Percentiles rank a stretch among this genome's conserved stretches.
Conservation (phyloP, 2,113 vertebrate genomes). For the Psilopogon haemacephalus region DNA sequence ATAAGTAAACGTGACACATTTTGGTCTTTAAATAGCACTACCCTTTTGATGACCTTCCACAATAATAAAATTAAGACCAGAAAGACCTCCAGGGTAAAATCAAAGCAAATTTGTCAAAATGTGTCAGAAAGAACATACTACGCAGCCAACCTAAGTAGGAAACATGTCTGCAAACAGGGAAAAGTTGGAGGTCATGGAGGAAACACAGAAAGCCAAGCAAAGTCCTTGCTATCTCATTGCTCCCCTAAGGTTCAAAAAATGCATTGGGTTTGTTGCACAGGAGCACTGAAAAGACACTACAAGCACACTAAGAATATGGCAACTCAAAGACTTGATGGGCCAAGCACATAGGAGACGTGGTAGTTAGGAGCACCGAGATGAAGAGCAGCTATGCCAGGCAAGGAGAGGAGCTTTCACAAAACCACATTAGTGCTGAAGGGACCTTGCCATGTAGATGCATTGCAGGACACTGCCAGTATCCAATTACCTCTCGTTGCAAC, state of each 20-base stretch:
- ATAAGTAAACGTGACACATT: constrained; percentile 48
- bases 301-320: accelerated
- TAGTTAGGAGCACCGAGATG: not conserved
- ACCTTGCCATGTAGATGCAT: not conserved
- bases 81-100: constrained; percentile 53
- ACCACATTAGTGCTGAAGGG: constrained; percentile 1
- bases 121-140: constrained; percentile 12
- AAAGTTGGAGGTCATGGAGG: constrained; percentile 23
- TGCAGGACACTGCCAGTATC: not conserved
- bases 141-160: constrained; percentile 3
- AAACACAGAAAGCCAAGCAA: not conserved
- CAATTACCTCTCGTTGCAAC: not conserved
- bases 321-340: not conserved
- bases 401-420: not conserved
- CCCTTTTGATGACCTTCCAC: constrained; percentile 64
- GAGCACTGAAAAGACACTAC: not conserved
- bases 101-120: constrained; percentile 59
- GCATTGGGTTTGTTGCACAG: not conserved
- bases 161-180: not conserved
- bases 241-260: not conserved
- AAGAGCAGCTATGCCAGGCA: not conserved
- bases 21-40: constrained; percentile 45
- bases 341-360: not conserved
- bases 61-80: constrained; percentile 54
- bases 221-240: not conserved